Conservation (phyloP, 2,113 vertebrate species). For the Barnardius zonarius region DNA sequence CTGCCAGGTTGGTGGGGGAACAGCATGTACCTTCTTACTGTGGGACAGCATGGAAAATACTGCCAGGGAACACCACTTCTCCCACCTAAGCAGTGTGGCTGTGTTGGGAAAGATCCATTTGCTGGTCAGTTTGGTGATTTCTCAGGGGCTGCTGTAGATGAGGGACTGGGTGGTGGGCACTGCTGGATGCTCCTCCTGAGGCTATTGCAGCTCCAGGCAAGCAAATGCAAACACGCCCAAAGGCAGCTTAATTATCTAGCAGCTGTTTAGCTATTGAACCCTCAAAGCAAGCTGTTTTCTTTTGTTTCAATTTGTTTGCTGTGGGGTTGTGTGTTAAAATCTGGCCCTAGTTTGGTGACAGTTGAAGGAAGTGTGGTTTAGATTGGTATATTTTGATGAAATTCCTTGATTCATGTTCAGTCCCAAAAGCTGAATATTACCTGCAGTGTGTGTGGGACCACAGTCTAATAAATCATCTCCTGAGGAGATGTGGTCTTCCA, state of each 20-base stretch:
- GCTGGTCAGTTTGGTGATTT: accelerated
- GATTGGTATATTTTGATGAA: neutral
- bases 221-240: neutral
- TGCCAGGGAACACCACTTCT: neutral
- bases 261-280: neutral
- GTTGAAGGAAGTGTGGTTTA: neutral
- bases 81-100: too few species aligned
- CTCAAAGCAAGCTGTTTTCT: neutral
- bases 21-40: accelerated
- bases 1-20: accelerated
- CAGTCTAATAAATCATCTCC: neutral
- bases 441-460: neutral
- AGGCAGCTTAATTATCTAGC: neutral
- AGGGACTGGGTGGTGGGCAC: neutral
- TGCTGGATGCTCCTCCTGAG: neutral
- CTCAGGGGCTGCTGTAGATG: neutral
- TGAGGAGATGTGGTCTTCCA: neutral
- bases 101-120: too few species aligned
- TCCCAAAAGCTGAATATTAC: neutral
- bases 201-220: neutral
- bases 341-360: neutral
- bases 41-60: accelerated
- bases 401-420: neutral
- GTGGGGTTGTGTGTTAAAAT: neutral
- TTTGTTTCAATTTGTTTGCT: neutral